Evolutionary conservation across 2,113 vertebrate genomes (phyloP).

Genomic region (Nanger granti): DNA sequence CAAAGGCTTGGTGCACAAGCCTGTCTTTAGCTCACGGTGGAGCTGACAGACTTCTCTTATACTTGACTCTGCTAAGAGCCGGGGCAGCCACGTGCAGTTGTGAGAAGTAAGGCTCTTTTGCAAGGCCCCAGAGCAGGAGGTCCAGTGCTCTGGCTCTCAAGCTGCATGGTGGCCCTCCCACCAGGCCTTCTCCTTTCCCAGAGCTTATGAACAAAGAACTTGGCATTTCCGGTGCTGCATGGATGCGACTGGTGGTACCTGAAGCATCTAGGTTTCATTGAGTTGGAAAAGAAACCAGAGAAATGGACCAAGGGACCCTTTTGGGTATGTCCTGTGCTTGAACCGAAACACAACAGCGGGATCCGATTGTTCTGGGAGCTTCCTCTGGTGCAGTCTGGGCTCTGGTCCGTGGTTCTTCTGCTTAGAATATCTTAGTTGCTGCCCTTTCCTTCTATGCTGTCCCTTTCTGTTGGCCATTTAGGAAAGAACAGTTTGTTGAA

Average conservation of each 20-base stretch:
- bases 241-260: no score
- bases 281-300: neutral
- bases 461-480: neutral
- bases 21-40: no score
- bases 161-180: accelerated
- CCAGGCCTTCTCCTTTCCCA: neutral
- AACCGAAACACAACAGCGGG: accelerated
- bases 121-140: accelerated
- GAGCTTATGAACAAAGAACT: neutral
- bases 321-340: accelerated
- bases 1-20: accelerated
- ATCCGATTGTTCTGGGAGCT: accelerated
- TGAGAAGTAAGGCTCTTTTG: neutral
- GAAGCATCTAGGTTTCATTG: neutral
- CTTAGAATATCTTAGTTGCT: neutral
- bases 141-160: accelerated
- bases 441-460: neutral
- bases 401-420: no score
- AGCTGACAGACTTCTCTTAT: neutral
- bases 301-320: accelerated
- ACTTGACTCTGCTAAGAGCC: accelerated
- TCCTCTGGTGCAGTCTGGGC: neutral
- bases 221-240: neutral
- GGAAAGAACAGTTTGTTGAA: neutral
- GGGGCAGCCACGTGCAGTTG: accelerated